Evolutionary conservation across 2,113 vertebrate species (phyloP).

Genomic region (Panthera uncia): DNA sequence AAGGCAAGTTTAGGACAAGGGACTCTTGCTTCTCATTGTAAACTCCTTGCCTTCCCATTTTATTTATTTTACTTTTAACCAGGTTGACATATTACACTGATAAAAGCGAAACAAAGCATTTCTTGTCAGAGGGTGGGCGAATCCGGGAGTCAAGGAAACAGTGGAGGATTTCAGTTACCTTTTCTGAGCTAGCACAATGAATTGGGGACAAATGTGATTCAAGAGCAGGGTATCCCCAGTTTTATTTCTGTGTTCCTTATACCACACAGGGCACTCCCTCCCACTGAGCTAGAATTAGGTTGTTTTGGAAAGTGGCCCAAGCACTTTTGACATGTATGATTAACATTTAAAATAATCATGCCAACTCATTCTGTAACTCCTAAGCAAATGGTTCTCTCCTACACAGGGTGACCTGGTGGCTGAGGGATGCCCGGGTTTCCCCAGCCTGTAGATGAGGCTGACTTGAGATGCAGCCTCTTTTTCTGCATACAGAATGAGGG

Average conservation of each 20-base stretch:
- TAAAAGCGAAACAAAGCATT: not conserved
- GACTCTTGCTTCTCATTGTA: not conserved
- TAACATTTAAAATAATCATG: slow-evolving; percentile 70
- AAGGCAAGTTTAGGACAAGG: not conserved
- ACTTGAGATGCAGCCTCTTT: not conserved
- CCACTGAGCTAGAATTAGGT: slow-evolving; percentile 18
- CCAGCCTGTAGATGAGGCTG: fast-evolving
- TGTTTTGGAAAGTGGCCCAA: slow-evolving; percentile 61
- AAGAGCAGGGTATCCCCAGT: fast-evolving
- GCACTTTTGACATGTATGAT: slow-evolving; percentile 24
- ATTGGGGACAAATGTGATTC: not conserved
- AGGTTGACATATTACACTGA: not conserved
- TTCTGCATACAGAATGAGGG: slow-evolving; percentile 50
- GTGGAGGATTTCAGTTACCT: not conserved
- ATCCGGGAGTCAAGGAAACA: fast-evolving
- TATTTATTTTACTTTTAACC: not conserved
- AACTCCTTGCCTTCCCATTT: not conserved
- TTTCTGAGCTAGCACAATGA: not conserved
- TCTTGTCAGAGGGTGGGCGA: not conserved
- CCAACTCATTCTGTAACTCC: slow-evolving; percentile 53
- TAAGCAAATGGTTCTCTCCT: not conserved
- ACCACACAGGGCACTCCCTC: not conserved
- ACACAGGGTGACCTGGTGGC: not conserved
- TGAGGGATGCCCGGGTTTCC: not conserved
- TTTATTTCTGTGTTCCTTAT: not conserved